Evolutionary conservation across 2,113 vertebrate genomes (phyloP), one percentile per base, ranked within the genome.

Genomic region (Archilochus colubris): DNA sequence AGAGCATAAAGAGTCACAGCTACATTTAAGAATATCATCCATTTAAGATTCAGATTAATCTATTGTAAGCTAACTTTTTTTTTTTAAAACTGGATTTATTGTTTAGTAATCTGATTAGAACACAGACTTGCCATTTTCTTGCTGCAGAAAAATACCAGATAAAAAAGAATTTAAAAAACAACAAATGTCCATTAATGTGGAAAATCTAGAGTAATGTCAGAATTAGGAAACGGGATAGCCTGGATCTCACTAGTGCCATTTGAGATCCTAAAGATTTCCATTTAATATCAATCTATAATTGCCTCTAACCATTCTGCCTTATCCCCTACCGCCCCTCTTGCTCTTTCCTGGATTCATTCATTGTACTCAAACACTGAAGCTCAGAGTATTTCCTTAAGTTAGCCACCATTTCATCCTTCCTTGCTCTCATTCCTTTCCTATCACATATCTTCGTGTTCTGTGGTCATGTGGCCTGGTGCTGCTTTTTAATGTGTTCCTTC

Each of bases 381-480:
- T 83, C 9, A 59, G 12, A n/a, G 14, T 22, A 51, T 74, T 88
- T 80, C 30, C 63, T 66, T 9, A 40, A 40, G 9, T 33, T 80
- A 44, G 9, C 43, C 5, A 54, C 7, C 5, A 18, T 36, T 93
- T 89, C 23, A 46, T 48, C 38, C 44, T 40, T 63, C 62, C 30
- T 66, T 55, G 9, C 13, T 83, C 48, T 74, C 25, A 51, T n/a
- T 89, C 33, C 7, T 86, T 62, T 59, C 33, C 30, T 38, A 36
- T 19, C 17, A 21, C 15, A 8, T 40, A n/a, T 4, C 25, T 58
- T 66, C 46, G 21, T 27, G 8, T 48, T 44, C 44, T 53, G 2
- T 9, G 57, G 63, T 7, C 18, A 63, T 10, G 18, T 0, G 0
- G n/a, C 24, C 8, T 3, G 0, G 10, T 4, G 46, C 13, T 69